Conservation (phyloP, 2,888 invertebrate genomes). For the Blastobasis adustella region DNA sequence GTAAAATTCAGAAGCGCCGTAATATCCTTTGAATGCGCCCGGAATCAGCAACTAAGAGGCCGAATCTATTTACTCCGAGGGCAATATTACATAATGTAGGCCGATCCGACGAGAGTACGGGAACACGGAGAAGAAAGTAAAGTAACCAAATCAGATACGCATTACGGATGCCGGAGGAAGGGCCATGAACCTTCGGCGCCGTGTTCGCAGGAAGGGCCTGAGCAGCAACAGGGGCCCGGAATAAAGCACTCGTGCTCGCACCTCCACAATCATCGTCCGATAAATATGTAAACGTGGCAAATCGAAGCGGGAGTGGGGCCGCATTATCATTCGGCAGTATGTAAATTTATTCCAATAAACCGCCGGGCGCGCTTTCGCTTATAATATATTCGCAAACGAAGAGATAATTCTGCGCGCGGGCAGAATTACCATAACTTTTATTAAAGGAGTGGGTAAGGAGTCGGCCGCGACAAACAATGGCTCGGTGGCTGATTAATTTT, state of each 20-base stretch:
- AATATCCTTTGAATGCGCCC: no score
- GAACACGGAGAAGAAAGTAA: constrained; percentile 4
- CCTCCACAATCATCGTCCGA: constrained; percentile 52
- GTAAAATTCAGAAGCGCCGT: no score
- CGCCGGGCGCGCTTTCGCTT: constrained; percentile 54
- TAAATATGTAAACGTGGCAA: constrained; percentile 68
- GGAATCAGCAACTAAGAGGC: background rate
- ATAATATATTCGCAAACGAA: constrained; percentile 74
- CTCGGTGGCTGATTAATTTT: constrained; percentile 60
- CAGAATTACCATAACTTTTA: constrained; percentile 73
- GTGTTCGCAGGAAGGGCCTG: constrained; percentile 1
- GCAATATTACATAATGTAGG: no score
- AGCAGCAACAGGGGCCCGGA: constrained; percentile 10
- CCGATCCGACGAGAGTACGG: background rate
- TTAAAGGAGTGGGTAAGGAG: constrained; percentile 62
- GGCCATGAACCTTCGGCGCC: background rate
- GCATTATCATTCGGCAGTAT: constrained; percentile 63
- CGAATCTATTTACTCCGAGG: background rate
- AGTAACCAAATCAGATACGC: constrained; percentile 4
- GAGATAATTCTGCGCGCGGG: constrained; percentile 68
- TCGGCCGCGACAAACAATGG: constrained; percentile 58
- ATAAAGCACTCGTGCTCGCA: constrained; percentile 28
- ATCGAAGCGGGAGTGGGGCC: constrained; percentile 50
- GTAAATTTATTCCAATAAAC: constrained; percentile 75
- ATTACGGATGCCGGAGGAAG: background rate